Conservation (phyloP, 2,888 invertebrate species). For the Sinopyrophorus schimmeli region DNA sequence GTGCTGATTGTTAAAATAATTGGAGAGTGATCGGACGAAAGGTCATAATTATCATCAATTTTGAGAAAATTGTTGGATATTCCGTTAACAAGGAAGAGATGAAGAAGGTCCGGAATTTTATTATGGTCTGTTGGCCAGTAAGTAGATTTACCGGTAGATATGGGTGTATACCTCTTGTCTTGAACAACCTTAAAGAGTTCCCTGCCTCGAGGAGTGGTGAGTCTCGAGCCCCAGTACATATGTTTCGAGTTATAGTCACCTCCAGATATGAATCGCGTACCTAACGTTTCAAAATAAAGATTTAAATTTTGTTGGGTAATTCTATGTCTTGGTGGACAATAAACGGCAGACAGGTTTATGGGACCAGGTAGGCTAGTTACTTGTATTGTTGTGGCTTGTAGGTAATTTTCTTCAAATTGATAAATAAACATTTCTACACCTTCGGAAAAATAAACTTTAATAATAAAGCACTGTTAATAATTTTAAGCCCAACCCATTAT, state of each 20-base stretch:
- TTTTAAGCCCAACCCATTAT: no score
- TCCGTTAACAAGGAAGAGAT: not conserved
- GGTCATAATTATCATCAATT: not conserved
- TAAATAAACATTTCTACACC: no score
- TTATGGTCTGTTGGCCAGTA: not conserved
- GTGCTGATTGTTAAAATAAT: not conserved
- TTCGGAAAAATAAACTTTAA: no score
- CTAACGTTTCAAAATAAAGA: slow-evolving; percentile 1
- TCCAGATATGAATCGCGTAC: not conserved
- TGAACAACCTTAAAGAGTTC: not conserved
- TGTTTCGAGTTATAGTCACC: slow-evolving; percentile 4
- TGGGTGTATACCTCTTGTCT: not conserved
- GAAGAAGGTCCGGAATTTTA: not conserved
- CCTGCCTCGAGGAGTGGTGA: not conserved
- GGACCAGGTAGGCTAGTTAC: no score
- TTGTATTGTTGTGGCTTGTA: slow-evolving; percentile 3
- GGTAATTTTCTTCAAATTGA: slow-evolving; percentile 3
- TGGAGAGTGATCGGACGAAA: not conserved
- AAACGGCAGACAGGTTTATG: not conserved
- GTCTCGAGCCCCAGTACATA: not conserved
- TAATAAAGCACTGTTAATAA: no score
- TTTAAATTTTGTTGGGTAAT: not conserved
- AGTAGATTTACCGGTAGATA: not conserved
- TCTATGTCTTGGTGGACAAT: slow-evolving; percentile 8
- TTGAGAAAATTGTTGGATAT: not conserved